Percentiles rank a stretch among this genome's conserved stretches.
Conservation (phyloP, 1,140 invertebrate species). For the Subanguina moxae region DNA sequence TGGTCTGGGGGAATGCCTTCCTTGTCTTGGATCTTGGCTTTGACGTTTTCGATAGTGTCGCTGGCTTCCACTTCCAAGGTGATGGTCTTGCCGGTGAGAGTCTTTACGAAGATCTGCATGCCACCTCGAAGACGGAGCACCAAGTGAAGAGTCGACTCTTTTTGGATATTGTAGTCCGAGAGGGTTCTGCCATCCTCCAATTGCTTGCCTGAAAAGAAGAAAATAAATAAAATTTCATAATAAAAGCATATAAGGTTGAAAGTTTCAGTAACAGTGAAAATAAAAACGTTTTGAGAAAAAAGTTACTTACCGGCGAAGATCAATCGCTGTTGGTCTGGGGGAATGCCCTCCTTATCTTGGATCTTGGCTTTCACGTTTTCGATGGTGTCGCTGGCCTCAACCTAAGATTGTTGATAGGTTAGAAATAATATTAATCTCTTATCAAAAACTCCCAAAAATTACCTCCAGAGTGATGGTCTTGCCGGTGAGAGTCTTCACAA, state of each 20-base stretch:
- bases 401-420: too few relatives aligned
- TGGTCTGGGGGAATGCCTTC: conserved; percentile 60
- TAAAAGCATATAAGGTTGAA: too few relatives aligned
- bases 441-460: too few relatives aligned
- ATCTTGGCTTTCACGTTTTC: conserved; percentile 63
- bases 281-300: too few relatives aligned
- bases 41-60: conserved; percentile 61
- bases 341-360: conserved; percentile 61
- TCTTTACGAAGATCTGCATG: conserved; percentile 66
- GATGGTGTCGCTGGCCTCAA: conserved; percentile 60
- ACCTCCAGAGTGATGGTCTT: conserved; percentile 60
- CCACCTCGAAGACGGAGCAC: conserved; percentile 61
- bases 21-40: conserved; percentile 63
- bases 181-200: conserved; percentile 86
- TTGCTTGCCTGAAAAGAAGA: conserved; percentile 68
- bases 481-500: conserved; percentile 63
- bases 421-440: too few relatives aligned
- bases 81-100: conserved; percentile 61
- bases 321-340: conserved; percentile 31
- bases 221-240: neutral
- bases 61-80: conserved; percentile 58
- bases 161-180: conserved; percentile 89
- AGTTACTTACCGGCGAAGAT: conserved; percentile 35
- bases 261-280: too few relatives aligned
- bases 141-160: conserved; percentile 70